Conservation (phyloP, 2,113 vertebrate genomes). For the Neopipo cinnamomea region DNA sequence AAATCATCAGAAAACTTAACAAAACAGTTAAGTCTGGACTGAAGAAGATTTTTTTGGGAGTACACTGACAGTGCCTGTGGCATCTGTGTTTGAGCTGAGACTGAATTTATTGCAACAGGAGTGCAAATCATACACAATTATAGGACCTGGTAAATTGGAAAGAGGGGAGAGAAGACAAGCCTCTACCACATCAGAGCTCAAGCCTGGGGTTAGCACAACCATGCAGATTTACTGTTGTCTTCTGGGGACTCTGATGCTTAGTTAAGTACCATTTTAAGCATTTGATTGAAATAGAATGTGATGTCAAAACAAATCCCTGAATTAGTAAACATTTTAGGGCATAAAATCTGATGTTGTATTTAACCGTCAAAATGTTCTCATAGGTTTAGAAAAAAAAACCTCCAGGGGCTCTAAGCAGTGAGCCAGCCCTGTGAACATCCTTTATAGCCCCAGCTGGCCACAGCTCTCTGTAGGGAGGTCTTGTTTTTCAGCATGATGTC, state of each 20-base stretch:
- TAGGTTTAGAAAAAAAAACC: neutral
- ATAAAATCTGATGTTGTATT: neutral
- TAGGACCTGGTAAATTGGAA: neutral
- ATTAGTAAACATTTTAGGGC: neutral
- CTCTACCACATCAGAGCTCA: neutral
- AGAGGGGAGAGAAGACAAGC: neutral
- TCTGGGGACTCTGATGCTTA: neutral
- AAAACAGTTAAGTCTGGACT: neutral
- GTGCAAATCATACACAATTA: neutral
- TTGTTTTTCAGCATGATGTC: neutral
- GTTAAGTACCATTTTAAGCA: neutral
- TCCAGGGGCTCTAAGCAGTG: neutral
- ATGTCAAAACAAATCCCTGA: neutral
- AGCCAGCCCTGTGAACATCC: neutral
- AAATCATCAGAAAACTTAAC: neutral
- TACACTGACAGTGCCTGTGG: neutral
- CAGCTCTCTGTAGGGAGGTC: neutral
- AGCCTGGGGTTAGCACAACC: neutral
- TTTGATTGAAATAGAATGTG: neutral
- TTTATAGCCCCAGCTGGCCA: neutral
- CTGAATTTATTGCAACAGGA: neutral
- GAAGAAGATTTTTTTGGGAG: neutral
- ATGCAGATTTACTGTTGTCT: neutral
- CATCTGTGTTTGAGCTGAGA: neutral
- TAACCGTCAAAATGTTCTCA: neutral